Base-by-base conservation (phyloP, 2,888 invertebrate species). In the Volucella zonaria region DNA sequence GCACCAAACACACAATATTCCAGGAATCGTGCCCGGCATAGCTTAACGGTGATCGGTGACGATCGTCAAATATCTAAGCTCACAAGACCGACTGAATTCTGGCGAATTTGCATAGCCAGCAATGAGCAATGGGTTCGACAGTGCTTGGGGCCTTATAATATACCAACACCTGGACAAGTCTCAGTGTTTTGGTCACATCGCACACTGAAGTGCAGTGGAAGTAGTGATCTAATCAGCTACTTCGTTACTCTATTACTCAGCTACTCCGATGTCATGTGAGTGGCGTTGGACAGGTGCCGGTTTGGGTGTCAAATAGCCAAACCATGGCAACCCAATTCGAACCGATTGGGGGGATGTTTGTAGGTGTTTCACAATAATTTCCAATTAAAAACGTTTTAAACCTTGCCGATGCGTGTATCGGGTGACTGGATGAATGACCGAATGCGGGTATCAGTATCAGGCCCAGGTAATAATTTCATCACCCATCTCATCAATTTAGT, bases 101-200 rank as follows among this genome's bases (percentile, higher is more conserved):
- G 15, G 31, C 18, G 85, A 85, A 85, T 64, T 85, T 85, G 85
- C 85, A 73, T 47, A 56, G 81, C 67, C 61, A 73, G 81, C 85
- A 73, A 42, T 51, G 70, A 8, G 15, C 49, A 14, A 15, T 59
- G 58, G 62, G 47, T 54, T 78, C 62, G 74, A 23, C 18, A 23
- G 18, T 23, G 18, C 52, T 61, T 51, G 31, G 45, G 59, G 59
- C 77, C 77, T 43, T 73, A 77, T 40, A 61, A 67, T 74, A 15
- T 49, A 10, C 10, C 47, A 61, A 15, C 79, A 70, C 66, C 70
- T 79, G 79, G 75, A 70, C 79, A 64, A 70, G 40, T 51, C 18
- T 23, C 18, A 43, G 49, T 23, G 15, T 14, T 47, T 18, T 8
- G 42, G 68, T 70, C 64, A 62, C 31, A 43, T 43, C 47, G 61